A percentile compares a stretch with the other conserved stretches of the same genome.
phyloP scores from a whole-genome alignment of 1,140 invertebrate genomes.

The Bombus turneri region DNA sequence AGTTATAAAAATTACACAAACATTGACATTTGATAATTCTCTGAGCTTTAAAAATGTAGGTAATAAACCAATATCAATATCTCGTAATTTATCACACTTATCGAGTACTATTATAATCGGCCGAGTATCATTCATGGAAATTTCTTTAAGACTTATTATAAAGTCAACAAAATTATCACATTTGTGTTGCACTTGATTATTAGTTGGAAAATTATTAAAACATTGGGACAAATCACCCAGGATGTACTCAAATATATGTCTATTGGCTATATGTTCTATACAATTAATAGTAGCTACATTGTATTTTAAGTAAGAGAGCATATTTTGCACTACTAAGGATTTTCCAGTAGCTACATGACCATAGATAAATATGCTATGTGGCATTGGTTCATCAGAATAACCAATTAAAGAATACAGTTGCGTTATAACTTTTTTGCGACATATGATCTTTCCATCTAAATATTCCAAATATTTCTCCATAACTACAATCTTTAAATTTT shows the following conservation, averaged over 20 bases:
- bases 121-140: conserved; percentile 73
- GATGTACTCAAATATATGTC: conserved; percentile 90
- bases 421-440: conserved; percentile 84
- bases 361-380: conserved; percentile 87
- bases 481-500: conserved; percentile 5
- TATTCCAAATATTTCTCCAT: conserved; percentile 82
- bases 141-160: conserved; percentile 83
- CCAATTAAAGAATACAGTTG: conserved; percentile 85
- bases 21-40: conserved; percentile 88
- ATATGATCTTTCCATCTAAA: conserved; percentile 80
- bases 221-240: conserved; percentile 84
- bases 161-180: conserved; percentile 91
- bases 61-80: conserved; percentile 88
- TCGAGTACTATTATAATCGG: conserved; percentile 88
- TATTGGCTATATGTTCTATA: conserved; percentile 90
- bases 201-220: conserved; percentile 72
- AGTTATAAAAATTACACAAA: conserved; percentile 90
- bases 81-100: conserved; percentile 89
- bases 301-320: conserved; percentile 85
- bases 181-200: conserved; percentile 75
- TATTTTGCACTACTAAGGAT: conserved; percentile 85
- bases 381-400: conserved; percentile 84
- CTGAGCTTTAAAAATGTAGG: conserved; percentile 87
- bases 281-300: conserved; percentile 89
- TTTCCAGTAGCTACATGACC: conserved; percentile 93